Base-by-base conservation (phyloP, 2,888 invertebrate species). In the Leucoma salicis region DNA sequence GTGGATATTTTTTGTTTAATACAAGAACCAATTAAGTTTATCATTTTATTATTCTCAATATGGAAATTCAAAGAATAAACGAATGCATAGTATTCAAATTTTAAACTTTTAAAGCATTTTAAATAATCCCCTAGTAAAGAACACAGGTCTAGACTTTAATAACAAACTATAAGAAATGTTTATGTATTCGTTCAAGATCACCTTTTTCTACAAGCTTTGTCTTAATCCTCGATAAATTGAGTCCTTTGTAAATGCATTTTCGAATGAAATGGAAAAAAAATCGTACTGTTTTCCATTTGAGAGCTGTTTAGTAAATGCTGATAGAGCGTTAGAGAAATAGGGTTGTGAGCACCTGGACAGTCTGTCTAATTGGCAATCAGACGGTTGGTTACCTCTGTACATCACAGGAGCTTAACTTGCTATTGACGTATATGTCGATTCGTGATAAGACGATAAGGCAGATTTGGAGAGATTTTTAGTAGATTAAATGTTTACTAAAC, bases 281-380 rank as follows among this genome's bases (percentile, higher is more conserved):
- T 34, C 35, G 36, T 44, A 49, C 47, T 39, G 65, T 55, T 64
- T 56, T 57, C 55, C 53, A 62, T 57, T 53, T 48, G 51, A 48
- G 55, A 46, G 59, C 53, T 68, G 63, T 63, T 68, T 65, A 63
- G 57, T 66, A 61, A 63, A 64, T 57, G 70, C 71, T 70, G 69
- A 70, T 66, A 51, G 46, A 39, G 66, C 60, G 47, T 66, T 66
- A 68, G 54, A 66, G 61, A 53, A 63, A 66, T 55, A 56, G 59
- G 53, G 63, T 60, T 57, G 53, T 49, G 49, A 61, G 58, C 71
- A 76, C 74, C 75, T 77, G 74, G 59, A 47, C 53, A 53, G 57
- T 52, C 56, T 52, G 46, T 56, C 58, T 74, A 75, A 77, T 78
- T 78, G 74, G 55, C 73, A 77, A 75, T 78, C 75, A 74, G 70